phyloP scores from a whole-genome alignment of 2,113 vertebrate species.

The Solea solea region DNA sequence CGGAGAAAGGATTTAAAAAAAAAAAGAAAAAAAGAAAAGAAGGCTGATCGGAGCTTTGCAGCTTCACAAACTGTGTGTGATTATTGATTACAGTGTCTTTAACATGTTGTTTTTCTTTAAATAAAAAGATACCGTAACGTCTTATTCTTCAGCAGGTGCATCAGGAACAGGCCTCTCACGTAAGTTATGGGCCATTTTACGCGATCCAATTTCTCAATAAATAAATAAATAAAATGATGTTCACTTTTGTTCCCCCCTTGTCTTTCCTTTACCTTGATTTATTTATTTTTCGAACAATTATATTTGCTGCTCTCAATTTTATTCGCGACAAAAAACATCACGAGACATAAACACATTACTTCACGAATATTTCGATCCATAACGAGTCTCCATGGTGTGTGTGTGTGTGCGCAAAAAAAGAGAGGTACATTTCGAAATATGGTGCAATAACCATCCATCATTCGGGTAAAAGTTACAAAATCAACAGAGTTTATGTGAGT shows the following conservation, averaged over 20 bases:
- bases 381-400: constrained; percentile 55
- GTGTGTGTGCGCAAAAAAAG: constrained; percentile 1
- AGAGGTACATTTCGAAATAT: constrained; percentile 5
- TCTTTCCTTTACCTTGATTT: constrained; percentile 26
- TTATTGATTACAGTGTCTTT: not conserved
- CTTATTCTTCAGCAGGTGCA: not conserved
- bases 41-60: too few relatives aligned
- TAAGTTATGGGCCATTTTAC: not conserved
- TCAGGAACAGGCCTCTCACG: not conserved
- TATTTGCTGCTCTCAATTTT: constrained; percentile 45
- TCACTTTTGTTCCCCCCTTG: constrained; percentile 4
- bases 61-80: too few relatives aligned
- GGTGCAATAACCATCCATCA: constrained; percentile 52
- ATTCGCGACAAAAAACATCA: constrained; percentile 71
- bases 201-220: not conserved
- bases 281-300: constrained; percentile 35
- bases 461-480: constrained; percentile 65
- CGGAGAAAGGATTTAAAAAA: too few relatives aligned
- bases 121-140: not conserved
- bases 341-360: constrained; percentile 74
- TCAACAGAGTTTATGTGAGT: constrained; percentile 59
- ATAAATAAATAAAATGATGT: constrained; percentile 20
- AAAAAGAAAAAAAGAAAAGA: too few relatives aligned
- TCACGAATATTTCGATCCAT: constrained; percentile 75
- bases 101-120: not conserved